Base-by-base conservation (phyloP, 35 echinoderm and acorn worm species). In the Ophiothrix spiculata region DNA sequence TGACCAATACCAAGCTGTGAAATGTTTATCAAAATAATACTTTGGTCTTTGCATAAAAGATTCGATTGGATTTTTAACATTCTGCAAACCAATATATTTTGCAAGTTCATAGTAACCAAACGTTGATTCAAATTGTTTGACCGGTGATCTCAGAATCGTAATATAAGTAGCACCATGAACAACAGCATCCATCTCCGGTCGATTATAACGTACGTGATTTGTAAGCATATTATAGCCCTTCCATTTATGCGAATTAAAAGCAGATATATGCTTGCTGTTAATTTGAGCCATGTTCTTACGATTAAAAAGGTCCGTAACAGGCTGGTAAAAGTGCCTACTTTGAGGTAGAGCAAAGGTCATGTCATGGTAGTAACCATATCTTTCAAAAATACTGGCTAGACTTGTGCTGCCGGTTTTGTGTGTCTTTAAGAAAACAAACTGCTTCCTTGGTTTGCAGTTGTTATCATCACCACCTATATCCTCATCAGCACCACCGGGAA, bases 371-470 rank as follows among this genome's bases (percentile, higher is more conserved):
- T 81, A 94, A 36, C 92, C 92, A 75, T 82, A 94, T 31, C 92
- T 35, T 39, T 94, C 77, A 34, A 94, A 75, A 37, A 94, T 90
- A 33, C 88, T 87, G 14, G 88, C 92, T 1, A 79, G 36, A 15
- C 88, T 94, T 33, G 88, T 90, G 77, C 92, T 94, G 0, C 83
- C 92, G 1, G 92, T 87, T 84, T 94, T 94, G 75, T 94, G 92
- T 15, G 92, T 94, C 78, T 94, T 94, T n/a, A 94, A 35, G 56
- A 87, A 94, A 21, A 94, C 92, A 69, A 69, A 4, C 3, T 69
- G 60, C 3, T 69, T n/a, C 60, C 29, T 25, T 69, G 60, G n/a
- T n/a, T n/a, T n/a, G n/a, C n/a, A n/a, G n/a, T n/a, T n/a, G n/a
- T n/a, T n/a, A n/a, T n/a, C n/a, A n/a, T n/a, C n/a, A n/a, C n/a